phyloP scores from a whole-genome alignment of 2,888 invertebrate species.

The Nysson spinosus region DNA sequence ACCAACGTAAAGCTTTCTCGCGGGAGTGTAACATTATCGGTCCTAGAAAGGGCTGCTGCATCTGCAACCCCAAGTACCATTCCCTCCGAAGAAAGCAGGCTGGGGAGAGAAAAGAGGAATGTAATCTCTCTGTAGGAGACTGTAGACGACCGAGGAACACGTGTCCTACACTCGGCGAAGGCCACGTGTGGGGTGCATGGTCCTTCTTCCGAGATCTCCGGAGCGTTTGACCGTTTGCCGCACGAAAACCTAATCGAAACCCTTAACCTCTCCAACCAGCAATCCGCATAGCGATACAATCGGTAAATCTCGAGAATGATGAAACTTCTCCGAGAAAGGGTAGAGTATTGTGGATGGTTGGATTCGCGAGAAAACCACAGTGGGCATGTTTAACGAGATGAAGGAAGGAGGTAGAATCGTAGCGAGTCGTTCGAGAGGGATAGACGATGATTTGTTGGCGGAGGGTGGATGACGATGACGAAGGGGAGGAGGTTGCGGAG shows the following conservation, averaged over 20 bases:
- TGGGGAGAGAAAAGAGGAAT: too few species aligned
- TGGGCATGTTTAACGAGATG: too few species aligned
- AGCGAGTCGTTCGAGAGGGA: background rate
- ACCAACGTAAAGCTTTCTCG: too few species aligned
- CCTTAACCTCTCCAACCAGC: too few species aligned
- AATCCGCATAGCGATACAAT: too few species aligned
- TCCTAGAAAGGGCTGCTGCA: constrained; percentile 21
- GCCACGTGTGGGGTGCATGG: constrained; percentile 73
- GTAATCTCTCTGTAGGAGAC: constrained; percentile 73
- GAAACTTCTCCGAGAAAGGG: too few species aligned
- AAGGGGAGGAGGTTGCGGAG: constrained; percentile 37
- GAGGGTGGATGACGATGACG: constrained; percentile 1
- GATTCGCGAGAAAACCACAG: too few species aligned
- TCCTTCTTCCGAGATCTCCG: constrained; percentile 47
- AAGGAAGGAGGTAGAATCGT: background rate
- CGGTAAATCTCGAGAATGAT: too few species aligned
- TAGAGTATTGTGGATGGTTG: too few species aligned
- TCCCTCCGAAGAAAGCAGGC: constrained; percentile 15
- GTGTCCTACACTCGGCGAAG: constrained; percentile 69
- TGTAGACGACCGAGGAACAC: constrained; percentile 76
- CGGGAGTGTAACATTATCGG: background rate
- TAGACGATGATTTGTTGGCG: background rate
- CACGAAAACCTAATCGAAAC: too few species aligned
- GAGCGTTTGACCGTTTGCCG: constrained; percentile 10
- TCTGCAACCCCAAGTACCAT: constrained; percentile 6